Conservation (phyloP, 2,113 vertebrate genomes). For the Reinhardtius hippoglossoides region DNA sequence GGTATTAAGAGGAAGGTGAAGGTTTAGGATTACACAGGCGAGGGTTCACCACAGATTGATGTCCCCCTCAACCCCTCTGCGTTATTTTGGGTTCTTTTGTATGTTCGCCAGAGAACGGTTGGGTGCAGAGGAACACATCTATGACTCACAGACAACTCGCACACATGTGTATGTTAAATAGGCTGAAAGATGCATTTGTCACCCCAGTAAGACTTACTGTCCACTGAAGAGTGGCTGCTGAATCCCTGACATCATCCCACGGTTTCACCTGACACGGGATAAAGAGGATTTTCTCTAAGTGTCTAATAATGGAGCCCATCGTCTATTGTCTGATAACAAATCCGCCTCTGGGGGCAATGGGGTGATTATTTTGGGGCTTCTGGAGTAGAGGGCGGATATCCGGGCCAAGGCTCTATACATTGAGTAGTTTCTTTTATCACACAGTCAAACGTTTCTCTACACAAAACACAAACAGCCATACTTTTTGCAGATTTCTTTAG, state of each 20-base stretch:
- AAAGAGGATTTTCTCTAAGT: not conserved
- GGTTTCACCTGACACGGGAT: not conserved
- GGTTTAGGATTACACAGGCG: constrained; percentile 82
- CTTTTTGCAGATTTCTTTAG: too few relatives aligned
- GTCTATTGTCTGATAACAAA: not conserved
- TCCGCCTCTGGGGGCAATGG: too few relatives aligned
- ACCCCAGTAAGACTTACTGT: constrained; percentile 49
- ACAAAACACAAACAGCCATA: too few relatives aligned
- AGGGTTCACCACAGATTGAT: constrained; percentile 81
- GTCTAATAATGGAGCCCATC: too few relatives aligned
- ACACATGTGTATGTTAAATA: constrained; percentile 40
- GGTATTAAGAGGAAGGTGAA: constrained; percentile 81
- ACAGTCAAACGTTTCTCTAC: too few relatives aligned
- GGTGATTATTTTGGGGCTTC: too few relatives aligned
- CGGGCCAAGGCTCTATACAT: too few relatives aligned
- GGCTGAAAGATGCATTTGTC: constrained; percentile 58
- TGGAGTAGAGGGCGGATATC: too few relatives aligned
- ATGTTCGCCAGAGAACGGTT: constrained; percentile 76
- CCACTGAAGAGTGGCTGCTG: not conserved
- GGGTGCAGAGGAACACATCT: constrained; percentile 51
- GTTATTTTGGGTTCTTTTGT: constrained; percentile 86
- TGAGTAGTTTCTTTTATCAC: too few relatives aligned
- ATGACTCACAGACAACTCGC: constrained; percentile 32
- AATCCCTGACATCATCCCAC: constrained; percentile 16
- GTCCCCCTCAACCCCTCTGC: constrained; percentile 72